phyloP scores from a whole-genome alignment of 2,888 invertebrate genomes.

The Herminia tarsipennalis region DNA sequence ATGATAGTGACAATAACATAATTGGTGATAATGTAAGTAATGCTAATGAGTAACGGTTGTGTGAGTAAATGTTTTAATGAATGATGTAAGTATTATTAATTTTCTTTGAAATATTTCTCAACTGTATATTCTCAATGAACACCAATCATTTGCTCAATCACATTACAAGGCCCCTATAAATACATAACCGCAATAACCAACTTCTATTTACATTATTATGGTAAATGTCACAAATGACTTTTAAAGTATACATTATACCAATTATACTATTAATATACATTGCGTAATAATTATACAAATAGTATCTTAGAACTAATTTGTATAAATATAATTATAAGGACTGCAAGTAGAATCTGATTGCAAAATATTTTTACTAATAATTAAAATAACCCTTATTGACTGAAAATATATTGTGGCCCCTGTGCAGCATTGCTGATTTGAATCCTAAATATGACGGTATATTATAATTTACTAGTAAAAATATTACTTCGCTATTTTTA shows the following conservation, averaged over 20 bases:
- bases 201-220: slow-evolving; percentile 50
- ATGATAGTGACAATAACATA: slow-evolving; percentile 29
- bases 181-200: slow-evolving; percentile 32
- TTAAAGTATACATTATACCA: slow-evolving; percentile 35
- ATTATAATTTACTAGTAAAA: slow-evolving; percentile 6
- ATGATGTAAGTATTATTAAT: slow-evolving; percentile 7
- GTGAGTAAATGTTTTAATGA: slow-evolving; percentile 1
- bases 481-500: background rate
- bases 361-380: slow-evolving; percentile 5
- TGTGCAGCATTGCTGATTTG: background rate
- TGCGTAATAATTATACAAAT: slow-evolving; percentile 1
- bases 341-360: background rate
- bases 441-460: background rate
- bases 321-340: background rate
- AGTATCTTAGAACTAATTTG: background rate
- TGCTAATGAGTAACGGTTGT: slow-evolving; percentile 4
- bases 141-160: slow-evolving; percentile 14
- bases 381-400: background rate
- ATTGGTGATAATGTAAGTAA: slow-evolving; percentile 9
- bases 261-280: slow-evolving; percentile 5
- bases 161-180: slow-evolving; percentile 46
- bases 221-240: slow-evolving; percentile 41
- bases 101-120: slow-evolving; percentile 12
- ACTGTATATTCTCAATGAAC: slow-evolving; percentile 2
- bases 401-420: slow-evolving; percentile 2